Base-by-base conservation (phyloP, 2,888 invertebrate species). In the Fabriciana adippe region DNA sequence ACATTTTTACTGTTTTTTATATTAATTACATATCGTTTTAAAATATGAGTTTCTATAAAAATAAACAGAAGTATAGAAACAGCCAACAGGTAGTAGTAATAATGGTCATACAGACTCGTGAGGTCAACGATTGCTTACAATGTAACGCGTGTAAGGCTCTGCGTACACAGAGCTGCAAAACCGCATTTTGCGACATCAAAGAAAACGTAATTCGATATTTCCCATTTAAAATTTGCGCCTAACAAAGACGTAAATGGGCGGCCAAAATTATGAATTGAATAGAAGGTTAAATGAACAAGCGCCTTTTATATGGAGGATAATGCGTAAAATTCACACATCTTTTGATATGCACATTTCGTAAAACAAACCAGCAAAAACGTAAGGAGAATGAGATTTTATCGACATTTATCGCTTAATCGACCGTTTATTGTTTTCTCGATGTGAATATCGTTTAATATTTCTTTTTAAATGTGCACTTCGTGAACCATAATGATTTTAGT, bases 81-180 rank as follows among this genome's bases (percentile, higher is more conserved):
- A 2, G 41, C 51, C 47, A 71, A 68, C 71, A 66, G 64, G 66
- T 69, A 66, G 66, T 61, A 21, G 59, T 66, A 1, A 68, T 56
- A 72, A 64, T 55, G 47, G 66, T 55, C 61, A 64, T 55, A 68
- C 71, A 69, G 55, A 70, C 69, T 69, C 70, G 67, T 57, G 72
- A 66, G 77, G 71, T 74, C 75, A 76, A 75, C 65, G 77, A 62
- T 69, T 75, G 67, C 66, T 68, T 73, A 79, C 79, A 76, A 76
- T 75, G 78, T 77, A 75, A 72, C 72, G 64, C 35, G 26, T 53
- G 55, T 74, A 73, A 75, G 71, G 75, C 55, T 55, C 55, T 41
- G 31, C 68, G 68, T 68, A 72, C 70, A 70, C 72, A 45, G 62
- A 61, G 35, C 64, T 48, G 1, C 1, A 14, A 66, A 70, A 62